Conservation (phyloP, 2,797 vertebrate species). For the Parauchenoglanis punctatus region DNA sequence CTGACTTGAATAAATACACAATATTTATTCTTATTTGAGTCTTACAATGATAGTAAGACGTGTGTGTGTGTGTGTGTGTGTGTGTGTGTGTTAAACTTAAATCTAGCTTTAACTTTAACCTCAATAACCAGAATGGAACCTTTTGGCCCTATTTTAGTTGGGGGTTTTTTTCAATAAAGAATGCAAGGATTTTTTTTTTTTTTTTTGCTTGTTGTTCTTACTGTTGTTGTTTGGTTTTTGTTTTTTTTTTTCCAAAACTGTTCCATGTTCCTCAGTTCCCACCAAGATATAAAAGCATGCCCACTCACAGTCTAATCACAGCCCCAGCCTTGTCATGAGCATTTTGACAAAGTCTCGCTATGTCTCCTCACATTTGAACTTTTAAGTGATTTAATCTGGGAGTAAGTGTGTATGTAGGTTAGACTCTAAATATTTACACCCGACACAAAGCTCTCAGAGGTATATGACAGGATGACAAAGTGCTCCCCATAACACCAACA, state of each 20-base stretch:
- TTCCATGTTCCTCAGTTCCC: background rate
- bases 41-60: background rate
- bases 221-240: background rate
- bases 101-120: background rate
- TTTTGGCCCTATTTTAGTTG: background rate
- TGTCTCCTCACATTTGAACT: background rate
- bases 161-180: background rate
- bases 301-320: background rate
- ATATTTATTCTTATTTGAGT: background rate
- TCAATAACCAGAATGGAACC: background rate
- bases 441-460: constrained; percentile 45
- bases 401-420: constrained; percentile 45
- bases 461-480: constrained; percentile 34
- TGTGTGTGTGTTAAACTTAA: constrained; percentile 10
- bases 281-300: background rate
- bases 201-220: too few relatives aligned
- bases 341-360: background rate
- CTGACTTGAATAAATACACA: background rate
- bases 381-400: constrained; percentile 34
- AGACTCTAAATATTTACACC: constrained; percentile 56
- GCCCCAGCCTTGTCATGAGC: background rate
- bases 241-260: background rate
- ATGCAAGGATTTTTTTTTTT: background rate
- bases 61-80: constrained; percentile 16
- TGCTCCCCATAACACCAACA: background rate